phyloP scores from a whole-genome alignment of 2,113 vertebrate genomes.

The Danio rerio region GRCz12tu NC_133176.1:35176001-35176500 shows the following conservation, averaged over 20 bases:
- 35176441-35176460: no score
- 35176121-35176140: slow-evolving; percentile 86
- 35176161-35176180: slow-evolving; percentile 52
- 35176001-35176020: slow-evolving; percentile 71
- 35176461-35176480: no score
- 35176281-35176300: background rate
- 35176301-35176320: no score
- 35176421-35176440: no score
- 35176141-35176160: slow-evolving; percentile 57
- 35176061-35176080: slow-evolving; percentile 80
- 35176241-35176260: background rate
- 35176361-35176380: no score
- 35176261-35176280: slow-evolving; percentile 5
- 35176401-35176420: no score
- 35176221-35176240: slow-evolving; percentile 53
- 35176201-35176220: slow-evolving; percentile 78
- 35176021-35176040: slow-evolving; percentile 86
- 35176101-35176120: slow-evolving; percentile 90
- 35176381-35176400: no score
- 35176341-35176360: no score
- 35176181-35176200: slow-evolving; percentile 66
- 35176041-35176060: slow-evolving; percentile 83
- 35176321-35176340: no score
- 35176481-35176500: no score
- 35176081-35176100: slow-evolving; percentile 86